Conservation (phyloP, 1,140 invertebrate species). For the Ephestia elutella region DNA sequence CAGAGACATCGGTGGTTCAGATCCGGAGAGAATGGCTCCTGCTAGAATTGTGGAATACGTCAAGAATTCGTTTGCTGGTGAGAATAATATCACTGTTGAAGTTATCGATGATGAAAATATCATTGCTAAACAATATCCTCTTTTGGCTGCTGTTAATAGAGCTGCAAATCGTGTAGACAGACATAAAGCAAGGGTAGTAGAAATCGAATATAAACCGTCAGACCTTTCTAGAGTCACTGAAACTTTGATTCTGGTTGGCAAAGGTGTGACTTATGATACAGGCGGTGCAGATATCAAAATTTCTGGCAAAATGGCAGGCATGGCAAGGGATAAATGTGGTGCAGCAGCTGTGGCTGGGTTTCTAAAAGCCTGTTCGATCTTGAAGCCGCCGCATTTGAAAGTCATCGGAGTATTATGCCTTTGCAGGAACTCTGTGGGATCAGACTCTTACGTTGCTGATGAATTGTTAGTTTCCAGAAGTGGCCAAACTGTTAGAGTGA, state of each 20-base stretch:
- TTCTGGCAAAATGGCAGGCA: conserved; percentile 92
- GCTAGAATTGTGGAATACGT: conserved; percentile 85
- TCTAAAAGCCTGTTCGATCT: conserved; percentile 78
- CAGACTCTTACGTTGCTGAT: conserved; percentile 93
- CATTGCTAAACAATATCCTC: conserved; percentile 88
- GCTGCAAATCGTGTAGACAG: conserved; percentile 85
- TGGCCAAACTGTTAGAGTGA: conserved; percentile 87
- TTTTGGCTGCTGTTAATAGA: conserved; percentile 92
- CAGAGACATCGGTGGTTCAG: conserved; percentile 79
- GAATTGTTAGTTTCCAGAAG: conserved; percentile 92
- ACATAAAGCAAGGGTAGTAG: conserved; percentile 86
- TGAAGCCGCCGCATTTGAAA: conserved; percentile 85
- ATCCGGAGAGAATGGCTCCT: conserved; percentile 96
- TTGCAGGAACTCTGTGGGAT: conserved; percentile 94
- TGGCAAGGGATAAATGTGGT: conserved; percentile 97
- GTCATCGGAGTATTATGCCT: conserved; percentile 90
- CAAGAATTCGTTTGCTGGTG: conserved; percentile 77
- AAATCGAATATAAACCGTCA: conserved; percentile 86
- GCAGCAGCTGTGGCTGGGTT: conserved; percentile 96
- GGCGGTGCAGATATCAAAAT: conserved; percentile 93
- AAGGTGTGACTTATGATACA: conserved; percentile 97
- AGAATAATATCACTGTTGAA: conserved; percentile 78
- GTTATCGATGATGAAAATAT: conserved; percentile 81
- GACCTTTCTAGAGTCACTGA: conserved; percentile 75
- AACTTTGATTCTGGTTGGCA: conserved; percentile 93